Conservation (phyloP, 2,888 invertebrate genomes). For the Euzophera pinguis region DNA sequence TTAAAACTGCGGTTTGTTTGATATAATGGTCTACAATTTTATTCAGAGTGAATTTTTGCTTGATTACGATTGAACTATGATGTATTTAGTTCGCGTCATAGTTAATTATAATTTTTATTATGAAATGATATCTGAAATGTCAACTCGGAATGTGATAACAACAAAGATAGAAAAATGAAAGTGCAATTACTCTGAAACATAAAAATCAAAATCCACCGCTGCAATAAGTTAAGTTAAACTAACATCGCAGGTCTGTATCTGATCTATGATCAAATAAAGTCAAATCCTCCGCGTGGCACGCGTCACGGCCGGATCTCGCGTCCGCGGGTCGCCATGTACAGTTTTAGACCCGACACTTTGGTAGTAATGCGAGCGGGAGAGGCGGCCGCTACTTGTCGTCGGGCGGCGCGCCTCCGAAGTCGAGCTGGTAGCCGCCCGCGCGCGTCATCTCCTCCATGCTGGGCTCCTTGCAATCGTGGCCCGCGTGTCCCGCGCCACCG, state of each 20-base stretch:
- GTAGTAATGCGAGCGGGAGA: constrained; percentile 30
- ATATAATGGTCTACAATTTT: too few species aligned
- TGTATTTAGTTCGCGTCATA: too few species aligned
- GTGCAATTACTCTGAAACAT: constrained; percentile 56
- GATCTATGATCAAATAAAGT: constrained; percentile 37
- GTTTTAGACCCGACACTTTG: constrained; percentile 47
- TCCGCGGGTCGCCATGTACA: constrained; percentile 31
- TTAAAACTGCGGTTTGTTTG: too few species aligned
- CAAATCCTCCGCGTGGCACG: constrained; percentile 27
- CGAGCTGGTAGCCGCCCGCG: constrained; percentile 84
- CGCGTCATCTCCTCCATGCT: constrained; percentile 95
- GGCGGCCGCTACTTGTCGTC: constrained; percentile 59
- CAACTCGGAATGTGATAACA: constrained; percentile 37
- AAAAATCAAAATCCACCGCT: constrained; percentile 32
- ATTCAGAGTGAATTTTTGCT: too few species aligned
- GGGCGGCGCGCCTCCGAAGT: constrained; percentile 78
- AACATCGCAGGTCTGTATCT: constrained; percentile 41
- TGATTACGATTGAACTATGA: too few species aligned
- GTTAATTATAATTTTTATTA: too few species aligned
- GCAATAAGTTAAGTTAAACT: constrained; percentile 41
- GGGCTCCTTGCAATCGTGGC: constrained; percentile 92
- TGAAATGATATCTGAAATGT: not conserved
- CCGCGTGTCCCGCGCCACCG: constrained; percentile 90
- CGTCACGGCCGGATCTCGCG: constrained; percentile 27
- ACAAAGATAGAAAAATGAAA: constrained; percentile 42